phyloP scores from a whole-genome alignment of 2,888 invertebrate genomes.

The Alsophila aescularia region DNA sequence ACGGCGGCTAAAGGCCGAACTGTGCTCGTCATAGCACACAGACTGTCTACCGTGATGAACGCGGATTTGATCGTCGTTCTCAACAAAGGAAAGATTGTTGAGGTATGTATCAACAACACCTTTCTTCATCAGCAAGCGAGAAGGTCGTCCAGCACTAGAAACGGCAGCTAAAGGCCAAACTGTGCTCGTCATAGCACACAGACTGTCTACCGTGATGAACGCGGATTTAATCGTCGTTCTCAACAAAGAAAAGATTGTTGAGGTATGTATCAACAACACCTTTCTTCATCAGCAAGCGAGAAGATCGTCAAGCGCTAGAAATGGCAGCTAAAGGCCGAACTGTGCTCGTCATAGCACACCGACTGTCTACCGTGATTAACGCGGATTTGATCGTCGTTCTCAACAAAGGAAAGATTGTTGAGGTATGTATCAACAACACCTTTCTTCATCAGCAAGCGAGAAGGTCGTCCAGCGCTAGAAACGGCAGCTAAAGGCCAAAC shows the following conservation, averaged over 20 bases:
- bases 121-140: conserved; percentile 86
- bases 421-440: conserved; percentile 80
- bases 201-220: conserved; percentile 95
- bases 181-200: conserved; percentile 97
- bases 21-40: conserved; percentile 97
- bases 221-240: conserved; percentile 97
- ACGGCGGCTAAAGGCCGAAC: conserved; percentile 93
- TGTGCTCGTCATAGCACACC: conserved; percentile 97
- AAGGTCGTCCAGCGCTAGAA: conserved; percentile 96
- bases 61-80: conserved; percentile 97
- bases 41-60: conserved; percentile 95
- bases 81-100: conserved; percentile 91
- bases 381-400: conserved; percentile 97
- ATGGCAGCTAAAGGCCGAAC: conserved; percentile 93
- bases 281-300: conserved; percentile 86
- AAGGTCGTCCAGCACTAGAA: conserved; percentile 96
- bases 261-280: conserved; percentile 80
- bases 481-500: conserved; percentile 93
- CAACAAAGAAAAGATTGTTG: conserved; percentile 91
- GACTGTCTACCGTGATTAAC: conserved; percentile 95
- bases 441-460: conserved; percentile 86
- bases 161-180: conserved; percentile 93
- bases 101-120: conserved; percentile 80
- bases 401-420: conserved; percentile 91
- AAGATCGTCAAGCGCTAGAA: conserved; percentile 96